Base-by-base conservation (phyloP, 2,888 invertebrate species). In the Cataglyphis albicans region DNA sequence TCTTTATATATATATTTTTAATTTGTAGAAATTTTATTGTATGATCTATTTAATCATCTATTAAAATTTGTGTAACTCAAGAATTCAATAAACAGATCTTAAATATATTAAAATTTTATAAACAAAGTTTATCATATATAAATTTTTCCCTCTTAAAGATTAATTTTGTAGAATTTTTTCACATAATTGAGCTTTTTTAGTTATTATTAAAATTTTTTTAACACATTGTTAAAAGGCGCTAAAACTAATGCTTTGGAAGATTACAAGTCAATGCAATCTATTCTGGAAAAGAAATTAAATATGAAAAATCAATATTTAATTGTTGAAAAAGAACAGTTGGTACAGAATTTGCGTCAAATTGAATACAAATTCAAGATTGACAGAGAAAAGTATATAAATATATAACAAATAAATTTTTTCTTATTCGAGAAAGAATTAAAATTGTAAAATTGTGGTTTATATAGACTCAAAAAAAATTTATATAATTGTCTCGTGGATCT, bases 201-300 rank as follows among this genome's bases (percentile, higher is more conserved):
- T 52, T 35, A 68, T 48, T n/a, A 61, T 65, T 75, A 9, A 38
- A 57, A 59, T 75, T 9, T 82, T 57, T 12, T 44, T 29, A 12
- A 32, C 55, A 38, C 67, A 7, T 44, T 18, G 7, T 52, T 52
- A 52, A 52, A 75, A 94, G 94, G 89, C 78, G 91, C 93, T 0
- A 92, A 91, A 83, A 92, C 92, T 52, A 93, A 93, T 84, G 84
- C 83, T 44, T 82, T 94, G 55, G 92, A 94, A 76, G 90, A 93
- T 83, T 94, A 90, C 80, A 94, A 93, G 81, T 84, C 78, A 1
- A 78, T 65, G 0, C 89, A 91, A 67, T 35, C 35, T 2, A 55
- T n/a, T 18, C 84, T 94, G n/a, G 81, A 86, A 67, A 82, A 90
- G 64, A 94, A 92, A 86, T 85, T 91, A 3, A 59, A 87, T 68